A percentile compares a stretch with the other conserved stretches of the same genome.
Conservation (phyloP, 2,113 vertebrate species). For the Fregetta grallaria region DNA sequence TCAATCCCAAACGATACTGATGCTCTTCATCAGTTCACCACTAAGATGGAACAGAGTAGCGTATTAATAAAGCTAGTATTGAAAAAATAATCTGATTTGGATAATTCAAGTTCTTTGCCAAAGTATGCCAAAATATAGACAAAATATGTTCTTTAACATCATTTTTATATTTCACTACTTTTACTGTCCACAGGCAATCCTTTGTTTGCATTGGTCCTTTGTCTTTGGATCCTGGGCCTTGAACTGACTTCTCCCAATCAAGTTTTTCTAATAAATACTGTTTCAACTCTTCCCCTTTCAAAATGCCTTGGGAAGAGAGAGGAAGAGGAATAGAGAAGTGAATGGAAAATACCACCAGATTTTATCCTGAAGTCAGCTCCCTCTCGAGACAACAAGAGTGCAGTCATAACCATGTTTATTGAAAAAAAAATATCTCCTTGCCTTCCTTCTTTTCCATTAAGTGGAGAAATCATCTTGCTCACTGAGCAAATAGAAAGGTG, state of each 20-base stretch:
- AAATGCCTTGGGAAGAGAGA: background rate
- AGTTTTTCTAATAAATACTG: background rate
- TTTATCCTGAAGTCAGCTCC: background rate
- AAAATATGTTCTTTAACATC: background rate
- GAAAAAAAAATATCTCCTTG: background rate
- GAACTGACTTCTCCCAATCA: background rate
- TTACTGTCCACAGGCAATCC: background rate
- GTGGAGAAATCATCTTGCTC: background rate
- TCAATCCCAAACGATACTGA: background rate
- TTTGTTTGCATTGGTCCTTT: background rate
- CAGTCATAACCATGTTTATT: background rate
- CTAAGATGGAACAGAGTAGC: background rate
- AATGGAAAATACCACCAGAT: background rate
- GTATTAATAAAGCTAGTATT: background rate
- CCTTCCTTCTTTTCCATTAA: background rate
- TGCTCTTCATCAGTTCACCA: background rate
- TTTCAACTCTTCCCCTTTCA: background rate
- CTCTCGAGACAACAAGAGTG: background rate
- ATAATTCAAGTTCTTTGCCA: background rate
- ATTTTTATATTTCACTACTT: background rate
- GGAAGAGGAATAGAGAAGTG: background rate
- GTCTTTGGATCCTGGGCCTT: background rate
- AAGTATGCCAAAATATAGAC: background rate
- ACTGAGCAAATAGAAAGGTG: background rate
- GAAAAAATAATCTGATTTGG: background rate